phyloP scores from a whole-genome alignment of 2,113 vertebrate species.

The Oostethus manadensis region DNA sequence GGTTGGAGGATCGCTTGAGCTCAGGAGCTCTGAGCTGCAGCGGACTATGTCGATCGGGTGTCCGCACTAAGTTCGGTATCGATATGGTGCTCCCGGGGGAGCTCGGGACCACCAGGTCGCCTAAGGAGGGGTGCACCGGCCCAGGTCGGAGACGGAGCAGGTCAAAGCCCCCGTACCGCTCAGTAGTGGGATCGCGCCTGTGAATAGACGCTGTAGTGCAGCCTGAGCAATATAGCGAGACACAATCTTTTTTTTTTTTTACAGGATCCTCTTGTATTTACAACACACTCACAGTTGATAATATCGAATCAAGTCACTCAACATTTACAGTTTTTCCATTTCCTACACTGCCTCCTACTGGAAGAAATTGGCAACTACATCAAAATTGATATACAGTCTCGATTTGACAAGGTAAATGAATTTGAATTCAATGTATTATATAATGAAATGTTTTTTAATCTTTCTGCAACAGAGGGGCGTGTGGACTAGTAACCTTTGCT shows the following conservation, averaged over 20 bases:
- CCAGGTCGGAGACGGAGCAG: slow-evolving; percentile 57
- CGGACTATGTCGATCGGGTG: too few relatives aligned
- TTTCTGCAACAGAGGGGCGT: too few relatives aligned
- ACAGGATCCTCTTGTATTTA: too few relatives aligned
- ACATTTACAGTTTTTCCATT: background rate
- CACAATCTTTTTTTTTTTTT: slow-evolving; percentile 31
- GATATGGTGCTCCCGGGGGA: too few relatives aligned
- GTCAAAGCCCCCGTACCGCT: slow-evolving; percentile 56
- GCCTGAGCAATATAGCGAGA: slow-evolving; percentile 41
- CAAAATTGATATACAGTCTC: background rate
- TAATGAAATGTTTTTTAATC: too few relatives aligned
- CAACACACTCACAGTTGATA: too few relatives aligned
- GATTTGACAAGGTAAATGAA: background rate
- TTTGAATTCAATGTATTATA: too few relatives aligned
- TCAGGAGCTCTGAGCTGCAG: too few relatives aligned
- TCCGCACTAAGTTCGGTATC: too few relatives aligned
- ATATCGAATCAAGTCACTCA: too few relatives aligned
- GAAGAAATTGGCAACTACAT: background rate
- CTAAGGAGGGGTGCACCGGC: slow-evolving; percentile 50
- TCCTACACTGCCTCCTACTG: slow-evolving; percentile 4
- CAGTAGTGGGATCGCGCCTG: slow-evolving; percentile 54
- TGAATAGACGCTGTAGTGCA: slow-evolving; percentile 48
- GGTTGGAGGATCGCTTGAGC: too few relatives aligned
- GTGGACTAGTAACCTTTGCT: too few relatives aligned
- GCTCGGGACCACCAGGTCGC: slow-evolving; percentile 48